Conservation (phyloP, 2,113 vertebrate genomes). For the Bubo bubo region DNA sequence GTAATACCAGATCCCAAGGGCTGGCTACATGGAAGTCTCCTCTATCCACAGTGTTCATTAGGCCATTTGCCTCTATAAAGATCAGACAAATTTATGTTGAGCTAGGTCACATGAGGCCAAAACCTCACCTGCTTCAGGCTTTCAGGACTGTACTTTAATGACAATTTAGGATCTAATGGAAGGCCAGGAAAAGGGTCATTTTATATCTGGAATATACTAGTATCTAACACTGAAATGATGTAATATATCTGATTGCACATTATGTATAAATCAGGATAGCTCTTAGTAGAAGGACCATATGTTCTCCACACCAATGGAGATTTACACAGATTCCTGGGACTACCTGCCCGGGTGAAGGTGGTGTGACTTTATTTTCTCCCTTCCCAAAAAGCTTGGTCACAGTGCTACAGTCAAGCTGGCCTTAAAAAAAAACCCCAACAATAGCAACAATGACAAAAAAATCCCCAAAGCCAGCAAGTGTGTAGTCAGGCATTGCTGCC, state of each 20-base stretch:
- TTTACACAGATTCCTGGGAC: neutral
- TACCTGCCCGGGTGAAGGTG: neutral
- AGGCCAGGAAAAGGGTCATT: constrained; percentile 52
- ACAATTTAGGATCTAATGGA: constrained; percentile 61
- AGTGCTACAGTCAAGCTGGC: neutral
- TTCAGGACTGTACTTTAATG: constrained; percentile 40
- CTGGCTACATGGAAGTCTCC: constrained; percentile 45
- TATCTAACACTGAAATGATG: constrained; percentile 33
- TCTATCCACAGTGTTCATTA: constrained; percentile 30
- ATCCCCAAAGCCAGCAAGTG: neutral
- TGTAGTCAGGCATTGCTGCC: constrained; percentile 41
- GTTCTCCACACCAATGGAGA: neutral
- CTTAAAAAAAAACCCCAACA: constrained; percentile 42
- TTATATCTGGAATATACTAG: constrained; percentile 47
- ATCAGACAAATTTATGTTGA: constrained; percentile 69
- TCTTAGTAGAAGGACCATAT: neutral
- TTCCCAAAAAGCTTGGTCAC: neutral
- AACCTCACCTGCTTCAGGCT: constrained; percentile 56
- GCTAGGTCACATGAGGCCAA: constrained; percentile 52
- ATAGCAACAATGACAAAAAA: neutral
- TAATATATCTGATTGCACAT: constrained; percentile 49
- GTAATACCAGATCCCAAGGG: constrained; percentile 56
- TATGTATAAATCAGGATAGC: constrained; percentile 15
- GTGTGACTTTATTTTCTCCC: neutral
- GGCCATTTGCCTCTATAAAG: constrained; percentile 66